Evolutionary conservation across 2,113 vertebrate species (phyloP).

Genomic region (Myiopsitta monachus): DNA sequence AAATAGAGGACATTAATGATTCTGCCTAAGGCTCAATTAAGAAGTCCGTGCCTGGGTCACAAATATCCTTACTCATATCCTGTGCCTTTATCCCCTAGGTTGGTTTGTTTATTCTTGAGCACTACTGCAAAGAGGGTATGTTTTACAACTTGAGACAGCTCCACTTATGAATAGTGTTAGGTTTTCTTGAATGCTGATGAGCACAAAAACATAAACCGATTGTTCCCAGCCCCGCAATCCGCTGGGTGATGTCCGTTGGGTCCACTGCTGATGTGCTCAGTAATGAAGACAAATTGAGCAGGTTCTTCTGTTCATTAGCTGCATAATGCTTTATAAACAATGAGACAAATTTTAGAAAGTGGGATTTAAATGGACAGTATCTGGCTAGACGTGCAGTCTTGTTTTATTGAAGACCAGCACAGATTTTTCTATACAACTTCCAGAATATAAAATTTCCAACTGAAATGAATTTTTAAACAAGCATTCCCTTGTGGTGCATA

Average conservation of each 20-base stretch:
- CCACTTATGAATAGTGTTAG: background rate
- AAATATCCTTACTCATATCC: background rate
- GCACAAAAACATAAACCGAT: background rate
- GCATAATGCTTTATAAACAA: slow-evolving; percentile 23
- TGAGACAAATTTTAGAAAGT: background rate
- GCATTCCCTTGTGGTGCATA: background rate
- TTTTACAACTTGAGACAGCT: background rate
- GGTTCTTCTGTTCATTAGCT: slow-evolving; percentile 26
- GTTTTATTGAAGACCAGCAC: background rate
- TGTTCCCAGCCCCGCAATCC: background rate
- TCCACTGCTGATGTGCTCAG: slow-evolving; percentile 1
- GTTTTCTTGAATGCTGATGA: background rate
- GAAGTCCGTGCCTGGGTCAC: background rate
- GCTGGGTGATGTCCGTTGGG: background rate
- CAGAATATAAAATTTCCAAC: slow-evolving; percentile 16
- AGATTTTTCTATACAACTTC: background rate
- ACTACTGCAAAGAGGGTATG: background rate
- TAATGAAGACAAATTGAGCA: slow-evolving; percentile 60
- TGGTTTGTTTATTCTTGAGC: background rate
- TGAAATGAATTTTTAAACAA: slow-evolving; percentile 33
- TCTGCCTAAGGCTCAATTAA: background rate
- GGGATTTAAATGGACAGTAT: background rate
- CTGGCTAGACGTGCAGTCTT: background rate
- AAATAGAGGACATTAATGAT: background rate
- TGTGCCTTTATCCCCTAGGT: background rate